Percentiles rank a stretch among this genome's conserved stretches.
These are phyloP conservation scores for Pithys albifrons DNA, from an alignment of 2,113 vertebrate genomes.

Conservation along the genomic window DNA sequence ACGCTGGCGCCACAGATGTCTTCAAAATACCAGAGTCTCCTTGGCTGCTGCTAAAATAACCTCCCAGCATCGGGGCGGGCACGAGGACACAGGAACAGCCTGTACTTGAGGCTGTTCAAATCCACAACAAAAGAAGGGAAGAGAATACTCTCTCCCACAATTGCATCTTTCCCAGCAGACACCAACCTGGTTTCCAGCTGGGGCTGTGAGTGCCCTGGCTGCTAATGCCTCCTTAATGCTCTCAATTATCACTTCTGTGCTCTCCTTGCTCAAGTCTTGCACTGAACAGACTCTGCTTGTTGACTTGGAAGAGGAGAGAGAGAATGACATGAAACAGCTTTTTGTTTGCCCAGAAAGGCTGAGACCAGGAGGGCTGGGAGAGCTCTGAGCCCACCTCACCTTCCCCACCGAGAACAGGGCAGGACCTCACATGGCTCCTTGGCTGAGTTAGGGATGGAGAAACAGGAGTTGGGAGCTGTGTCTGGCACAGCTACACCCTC, in stretches of 20 bases:
- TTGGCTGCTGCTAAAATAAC: conserved; percentile 66
- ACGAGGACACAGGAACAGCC: conserved; percentile 50
- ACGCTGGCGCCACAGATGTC: conserved; percentile 54
- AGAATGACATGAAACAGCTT: not conserved
- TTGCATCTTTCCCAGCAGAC: conserved; percentile 29
- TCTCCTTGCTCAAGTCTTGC: not conserved
- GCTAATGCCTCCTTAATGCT: conserved; percentile 21
- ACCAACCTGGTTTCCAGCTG: conserved; percentile 33
- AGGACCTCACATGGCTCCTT: not conserved
- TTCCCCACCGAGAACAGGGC: not conserved
- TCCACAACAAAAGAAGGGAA: conserved; percentile 40
- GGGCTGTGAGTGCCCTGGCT: conserved; percentile 21
- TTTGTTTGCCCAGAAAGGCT: not conserved
- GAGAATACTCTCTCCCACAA: conserved; percentile 6
- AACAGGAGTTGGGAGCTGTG: not conserved
- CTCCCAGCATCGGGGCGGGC: conserved; percentile 59
- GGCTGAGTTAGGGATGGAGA: not conserved
- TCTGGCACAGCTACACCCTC: not conserved
- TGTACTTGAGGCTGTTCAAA: conserved; percentile 45
- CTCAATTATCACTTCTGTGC: not conserved
- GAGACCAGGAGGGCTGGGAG: not conserved
- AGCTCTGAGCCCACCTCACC: not conserved
- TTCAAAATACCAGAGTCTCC: conserved; percentile 67
- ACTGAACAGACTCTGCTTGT: not conserved
- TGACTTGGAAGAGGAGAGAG: not conserved